Conservation (phyloP, 2,888 invertebrate genomes). For the Eupithecia inturbata region DNA sequence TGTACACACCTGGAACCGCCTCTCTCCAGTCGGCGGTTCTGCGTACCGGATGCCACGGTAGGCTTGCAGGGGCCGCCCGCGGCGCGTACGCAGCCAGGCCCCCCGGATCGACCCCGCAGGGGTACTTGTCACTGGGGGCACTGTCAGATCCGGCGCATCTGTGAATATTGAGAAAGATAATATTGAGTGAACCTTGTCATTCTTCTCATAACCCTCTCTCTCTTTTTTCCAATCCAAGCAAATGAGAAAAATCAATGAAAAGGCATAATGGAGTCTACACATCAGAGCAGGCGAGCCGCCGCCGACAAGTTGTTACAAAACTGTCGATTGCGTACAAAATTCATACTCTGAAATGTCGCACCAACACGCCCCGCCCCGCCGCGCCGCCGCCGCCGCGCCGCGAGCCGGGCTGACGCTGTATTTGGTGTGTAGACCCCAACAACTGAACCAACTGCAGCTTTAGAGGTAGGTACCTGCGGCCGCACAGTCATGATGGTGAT, state of each 20-base stretch:
- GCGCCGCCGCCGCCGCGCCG: no score
- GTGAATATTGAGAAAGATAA: background rate
- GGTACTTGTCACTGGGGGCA: slow-evolving; percentile 38
- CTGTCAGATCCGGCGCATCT: background rate
- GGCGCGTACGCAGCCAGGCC: slow-evolving; percentile 62
- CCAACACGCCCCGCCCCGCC: no score
- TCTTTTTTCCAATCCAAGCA: background rate
- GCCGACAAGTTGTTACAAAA: no score
- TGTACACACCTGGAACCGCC: slow-evolving; percentile 66
- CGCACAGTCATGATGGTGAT: background rate
- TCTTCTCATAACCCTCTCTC: no score
- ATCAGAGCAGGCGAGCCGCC: no score
- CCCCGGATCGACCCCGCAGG: slow-evolving; percentile 68
- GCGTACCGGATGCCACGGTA: slow-evolving; percentile 77
- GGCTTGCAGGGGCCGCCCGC: slow-evolving; percentile 65
- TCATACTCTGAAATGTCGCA: no score
- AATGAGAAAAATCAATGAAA: no score
- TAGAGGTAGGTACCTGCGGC: background rate
- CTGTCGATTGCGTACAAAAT: no score
- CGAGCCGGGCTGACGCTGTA: no score
- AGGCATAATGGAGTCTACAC: no score
- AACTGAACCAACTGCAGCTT: background rate
- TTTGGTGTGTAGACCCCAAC: background rate
- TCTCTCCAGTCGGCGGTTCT: slow-evolving; percentile 64
- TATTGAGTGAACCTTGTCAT: background rate